Percentiles rank a stretch among this genome's conserved stretches.
Evolutionary conservation across 1,140 invertebrate species (phyloP).

Genomic region (Danaus plexippus): DNA sequence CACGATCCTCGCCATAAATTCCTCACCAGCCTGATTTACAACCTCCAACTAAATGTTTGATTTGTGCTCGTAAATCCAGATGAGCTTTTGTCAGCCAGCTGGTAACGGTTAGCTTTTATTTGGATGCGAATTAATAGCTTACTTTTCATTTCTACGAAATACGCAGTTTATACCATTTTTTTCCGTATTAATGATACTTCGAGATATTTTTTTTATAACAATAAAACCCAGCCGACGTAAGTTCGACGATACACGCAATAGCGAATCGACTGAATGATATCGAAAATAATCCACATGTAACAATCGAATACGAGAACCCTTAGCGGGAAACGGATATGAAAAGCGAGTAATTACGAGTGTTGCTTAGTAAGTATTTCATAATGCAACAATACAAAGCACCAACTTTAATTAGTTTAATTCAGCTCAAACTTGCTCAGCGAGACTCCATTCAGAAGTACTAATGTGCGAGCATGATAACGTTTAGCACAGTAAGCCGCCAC

Average conservation of each 20-base stretch:
- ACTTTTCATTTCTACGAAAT: too few relatives aligned
- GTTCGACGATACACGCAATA: too few relatives aligned
- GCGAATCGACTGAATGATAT: too few relatives aligned
- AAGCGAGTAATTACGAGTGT: conserved; percentile 22
- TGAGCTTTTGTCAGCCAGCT: conserved; percentile 59
- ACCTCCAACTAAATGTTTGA: conserved; percentile 64
- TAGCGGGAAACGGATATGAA: conserved; percentile 7
- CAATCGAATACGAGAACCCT: too few relatives aligned
- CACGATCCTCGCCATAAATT: conserved; percentile 47
- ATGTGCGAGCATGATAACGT: conserved; percentile 41
- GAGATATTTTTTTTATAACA: too few relatives aligned
- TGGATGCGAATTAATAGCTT: background rate
- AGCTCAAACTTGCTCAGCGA: conserved; percentile 30
- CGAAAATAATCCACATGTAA: too few relatives aligned
- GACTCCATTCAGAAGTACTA: conserved; percentile 39
- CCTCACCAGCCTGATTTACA: conserved; percentile 58
- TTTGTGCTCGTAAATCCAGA: conserved; percentile 69
- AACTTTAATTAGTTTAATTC: conserved; percentile 48
- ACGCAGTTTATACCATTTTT: too few relatives aligned
- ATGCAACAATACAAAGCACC: conserved; percentile 37
- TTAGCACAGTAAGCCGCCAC: conserved; percentile 17
- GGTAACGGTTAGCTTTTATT: conserved; percentile 16
- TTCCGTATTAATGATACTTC: too few relatives aligned
- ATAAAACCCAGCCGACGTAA: too few relatives aligned
- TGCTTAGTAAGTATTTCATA: conserved; percentile 21